phyloP scores from a whole-genome alignment of 2,888 invertebrate species.

The Lathronympha strigana region DNA sequence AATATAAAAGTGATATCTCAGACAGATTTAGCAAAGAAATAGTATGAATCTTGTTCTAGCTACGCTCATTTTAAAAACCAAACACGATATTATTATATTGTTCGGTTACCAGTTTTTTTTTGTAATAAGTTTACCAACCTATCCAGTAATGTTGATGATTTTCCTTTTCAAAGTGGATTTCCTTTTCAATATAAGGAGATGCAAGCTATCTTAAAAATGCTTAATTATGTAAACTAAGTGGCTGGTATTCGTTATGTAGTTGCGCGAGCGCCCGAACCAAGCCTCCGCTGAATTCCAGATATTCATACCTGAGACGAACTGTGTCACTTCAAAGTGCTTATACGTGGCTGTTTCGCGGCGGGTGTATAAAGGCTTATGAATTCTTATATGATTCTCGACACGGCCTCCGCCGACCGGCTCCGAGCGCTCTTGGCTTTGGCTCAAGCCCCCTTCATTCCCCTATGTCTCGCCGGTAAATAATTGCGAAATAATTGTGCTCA shows the following conservation, averaged over 20 bases:
- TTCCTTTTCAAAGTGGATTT: too few relatives aligned
- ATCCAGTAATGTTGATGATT: too few relatives aligned
- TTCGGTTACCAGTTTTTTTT: too few relatives aligned
- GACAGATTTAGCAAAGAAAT: too few relatives aligned
- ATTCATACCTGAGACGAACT: conserved; percentile 34
- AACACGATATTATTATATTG: too few relatives aligned
- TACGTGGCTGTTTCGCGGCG: conserved; percentile 26
- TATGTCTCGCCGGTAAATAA: conserved; percentile 79
- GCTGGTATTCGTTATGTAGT: conserved; percentile 19
- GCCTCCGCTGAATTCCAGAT: conserved; percentile 33
- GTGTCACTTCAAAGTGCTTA: conserved; percentile 40
- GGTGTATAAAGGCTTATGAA: conserved; percentile 56
- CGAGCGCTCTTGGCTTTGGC: conserved; percentile 64
- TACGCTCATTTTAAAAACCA: too few relatives aligned
- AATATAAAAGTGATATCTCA: too few relatives aligned
- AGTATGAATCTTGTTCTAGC: too few relatives aligned
- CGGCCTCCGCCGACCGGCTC: conserved; percentile 54
- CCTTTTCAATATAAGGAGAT: background rate
- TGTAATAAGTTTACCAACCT: too few relatives aligned
- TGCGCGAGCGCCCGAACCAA: background rate
- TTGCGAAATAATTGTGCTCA: conserved; percentile 71
- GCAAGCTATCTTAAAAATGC: conserved; percentile 20
- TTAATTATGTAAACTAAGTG: conserved; percentile 9
- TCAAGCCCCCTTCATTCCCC: conserved; percentile 77
- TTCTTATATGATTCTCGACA: conserved; percentile 62